Conservation (phyloP, 2,888 invertebrate genomes). For the Drosophila acutilabella region DNA sequence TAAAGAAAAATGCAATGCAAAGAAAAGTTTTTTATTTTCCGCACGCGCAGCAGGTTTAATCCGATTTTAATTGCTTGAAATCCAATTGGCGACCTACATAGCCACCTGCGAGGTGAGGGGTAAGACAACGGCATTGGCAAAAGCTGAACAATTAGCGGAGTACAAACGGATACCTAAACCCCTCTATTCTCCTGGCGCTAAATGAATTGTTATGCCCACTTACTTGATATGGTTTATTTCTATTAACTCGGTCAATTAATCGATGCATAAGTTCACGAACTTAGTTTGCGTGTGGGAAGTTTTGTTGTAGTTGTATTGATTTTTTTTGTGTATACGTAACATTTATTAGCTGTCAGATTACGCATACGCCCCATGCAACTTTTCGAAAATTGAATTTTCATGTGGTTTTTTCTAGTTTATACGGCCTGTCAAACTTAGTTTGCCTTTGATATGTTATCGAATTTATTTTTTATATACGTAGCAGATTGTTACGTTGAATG, state of each 20-base stretch:
- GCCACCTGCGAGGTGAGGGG: slow-evolving; percentile 30
- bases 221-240: slow-evolving; percentile 9
- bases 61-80: slow-evolving; percentile 78
- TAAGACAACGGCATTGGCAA: background rate
- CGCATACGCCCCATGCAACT: slow-evolving; percentile 18
- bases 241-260: background rate
- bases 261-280: slow-evolving; percentile 31
- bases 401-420: slow-evolving; percentile 2
- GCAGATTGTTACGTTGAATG: background rate
- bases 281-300: slow-evolving; percentile 6
- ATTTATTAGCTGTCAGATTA: slow-evolving; percentile 32
- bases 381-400: slow-evolving; percentile 31
- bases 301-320: slow-evolving; percentile 22
- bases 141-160: slow-evolving; percentile 16
- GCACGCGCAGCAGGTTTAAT: slow-evolving; percentile 65
- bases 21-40: slow-evolving; percentile 57
- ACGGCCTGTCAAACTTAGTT: slow-evolving; percentile 12
- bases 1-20: slow-evolving; percentile 29
- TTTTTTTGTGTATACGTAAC: slow-evolving; percentile 19
- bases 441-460: background rate
- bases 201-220: slow-evolving; percentile 19
- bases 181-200: background rate
- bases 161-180: background rate
- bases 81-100: slow-evolving; percentile 77
- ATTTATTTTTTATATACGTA: slow-evolving; percentile 1